These are phyloP conservation scores for Bellardia pandia DNA, from an alignment of 2,888 invertebrate genomes.

Conservation along the genomic window DNA sequence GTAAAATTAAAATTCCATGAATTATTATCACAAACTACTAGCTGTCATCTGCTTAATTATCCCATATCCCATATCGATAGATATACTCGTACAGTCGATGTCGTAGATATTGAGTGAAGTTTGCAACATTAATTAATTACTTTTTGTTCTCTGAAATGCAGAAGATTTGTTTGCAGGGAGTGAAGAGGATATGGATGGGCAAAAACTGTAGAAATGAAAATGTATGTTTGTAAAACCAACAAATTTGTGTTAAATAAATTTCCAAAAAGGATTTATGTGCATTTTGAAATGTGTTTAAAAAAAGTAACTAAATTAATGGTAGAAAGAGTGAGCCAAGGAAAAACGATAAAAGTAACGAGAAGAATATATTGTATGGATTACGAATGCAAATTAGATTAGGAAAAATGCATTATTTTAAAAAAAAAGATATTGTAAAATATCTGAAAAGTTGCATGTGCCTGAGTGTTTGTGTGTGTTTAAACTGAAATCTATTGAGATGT, in stretches of 20 bases:
- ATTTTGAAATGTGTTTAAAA: not conserved
- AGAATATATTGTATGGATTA: not conserved
- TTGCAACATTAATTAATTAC: constrained; percentile 3
- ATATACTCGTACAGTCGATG: not conserved
- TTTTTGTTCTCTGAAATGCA: not conserved
- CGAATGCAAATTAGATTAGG: not conserved
- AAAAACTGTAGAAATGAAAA: not conserved
- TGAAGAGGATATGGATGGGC: not conserved
- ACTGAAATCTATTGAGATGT: constrained; percentile 10
- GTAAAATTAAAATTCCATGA: not conserved
- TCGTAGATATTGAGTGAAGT: not conserved
- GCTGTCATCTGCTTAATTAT: not conserved
- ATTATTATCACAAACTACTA: not conserved
- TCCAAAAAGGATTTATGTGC: not conserved
- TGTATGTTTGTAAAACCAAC: not conserved
- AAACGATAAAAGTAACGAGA: not conserved
- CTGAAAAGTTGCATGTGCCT: not conserved
- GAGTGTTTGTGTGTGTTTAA: not conserved
- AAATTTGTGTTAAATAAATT: constrained; percentile 11
- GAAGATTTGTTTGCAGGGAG: not conserved
- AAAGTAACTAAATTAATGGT: not conserved
- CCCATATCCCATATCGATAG: too few relatives aligned
- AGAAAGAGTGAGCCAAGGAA: not conserved
- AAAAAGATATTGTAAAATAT: not conserved
- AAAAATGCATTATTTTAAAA: not conserved